Percentiles rank a stretch among this genome's conserved stretches.
Evolutionary conservation across 2,888 invertebrate genomes (phyloP).

Genomic region (Sphinx pinastri): DNA sequence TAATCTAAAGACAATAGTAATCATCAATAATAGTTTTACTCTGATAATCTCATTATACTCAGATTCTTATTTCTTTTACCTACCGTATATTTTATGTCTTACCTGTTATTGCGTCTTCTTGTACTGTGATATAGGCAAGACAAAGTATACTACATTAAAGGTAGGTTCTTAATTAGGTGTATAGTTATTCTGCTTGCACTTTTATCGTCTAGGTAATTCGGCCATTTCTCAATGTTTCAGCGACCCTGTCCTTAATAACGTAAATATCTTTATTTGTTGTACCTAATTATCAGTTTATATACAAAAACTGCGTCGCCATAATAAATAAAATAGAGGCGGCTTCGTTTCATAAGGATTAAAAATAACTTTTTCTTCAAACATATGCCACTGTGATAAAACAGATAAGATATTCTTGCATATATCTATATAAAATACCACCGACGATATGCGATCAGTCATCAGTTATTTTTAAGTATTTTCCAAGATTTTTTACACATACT

Average conservation of each 20-base stretch:
- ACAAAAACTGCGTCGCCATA: conserved; percentile 44
- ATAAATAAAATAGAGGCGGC: conserved; percentile 50
- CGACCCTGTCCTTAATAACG: conserved; percentile 35
- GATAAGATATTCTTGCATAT: conserved; percentile 45
- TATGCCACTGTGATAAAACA: conserved; percentile 55
- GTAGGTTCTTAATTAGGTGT: too few relatives aligned
- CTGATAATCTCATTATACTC: too few relatives aligned
- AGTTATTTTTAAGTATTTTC: background rate
- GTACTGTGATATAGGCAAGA: too few relatives aligned
- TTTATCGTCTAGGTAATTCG: background rate
- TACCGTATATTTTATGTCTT: too few relatives aligned
- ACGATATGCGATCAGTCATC: conserved; percentile 13
- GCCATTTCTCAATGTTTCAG: background rate
- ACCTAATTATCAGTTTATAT: conserved; percentile 37
- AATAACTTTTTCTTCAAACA: conserved; percentile 63
- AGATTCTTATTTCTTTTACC: too few relatives aligned
- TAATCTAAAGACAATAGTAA: too few relatives aligned
- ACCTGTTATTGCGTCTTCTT: too few relatives aligned
- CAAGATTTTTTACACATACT: background rate
- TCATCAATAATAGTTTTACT: too few relatives aligned
- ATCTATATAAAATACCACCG: conserved; percentile 17
- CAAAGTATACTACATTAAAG: too few relatives aligned
- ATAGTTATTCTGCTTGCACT: too few relatives aligned
- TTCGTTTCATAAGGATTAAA: conserved; percentile 54
- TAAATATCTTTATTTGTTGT: conserved; percentile 18